Evolutionary conservation across 1,140 invertebrate species (phyloP).

Genomic region (Drosophila eugracilis): DNA sequence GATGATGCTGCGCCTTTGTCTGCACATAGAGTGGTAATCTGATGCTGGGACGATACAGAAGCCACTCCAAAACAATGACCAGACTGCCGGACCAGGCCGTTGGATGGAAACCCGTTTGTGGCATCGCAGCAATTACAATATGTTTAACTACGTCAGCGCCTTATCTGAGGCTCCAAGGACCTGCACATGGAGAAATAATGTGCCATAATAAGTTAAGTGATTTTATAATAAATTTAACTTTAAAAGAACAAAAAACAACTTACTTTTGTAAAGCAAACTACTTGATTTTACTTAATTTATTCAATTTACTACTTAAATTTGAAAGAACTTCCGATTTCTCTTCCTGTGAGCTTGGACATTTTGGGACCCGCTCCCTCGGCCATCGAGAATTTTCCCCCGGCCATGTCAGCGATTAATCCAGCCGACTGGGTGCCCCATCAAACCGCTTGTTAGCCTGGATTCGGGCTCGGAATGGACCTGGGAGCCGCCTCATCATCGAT

Average conservation of each 20-base stretch:
- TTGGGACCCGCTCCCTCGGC: slow-evolving; percentile 16
- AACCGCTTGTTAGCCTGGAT: slow-evolving; percentile 62
- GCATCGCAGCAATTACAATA: slow-evolving; percentile 81
- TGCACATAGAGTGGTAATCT: slow-evolving; percentile 83
- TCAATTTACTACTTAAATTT: too few species aligned
- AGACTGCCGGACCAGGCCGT: slow-evolving; percentile 24
- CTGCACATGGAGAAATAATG: slow-evolving; percentile 2
- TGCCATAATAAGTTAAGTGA: too few species aligned
- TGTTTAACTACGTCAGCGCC: slow-evolving; percentile 83
- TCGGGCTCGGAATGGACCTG: slow-evolving; percentile 31
- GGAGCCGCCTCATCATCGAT: slow-evolving; percentile 70
- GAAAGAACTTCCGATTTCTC: neutral
- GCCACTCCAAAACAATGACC: slow-evolving; percentile 63
- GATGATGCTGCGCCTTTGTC: slow-evolving; percentile 62
- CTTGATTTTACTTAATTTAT: neutral
- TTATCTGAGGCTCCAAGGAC: slow-evolving; percentile 56
- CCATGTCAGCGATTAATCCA: slow-evolving; percentile 83
- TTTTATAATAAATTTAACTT: neutral
- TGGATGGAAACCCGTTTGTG: slow-evolving; percentile 64
- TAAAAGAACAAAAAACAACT: too few species aligned
- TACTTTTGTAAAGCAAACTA: too few species aligned
- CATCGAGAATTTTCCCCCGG: slow-evolving; percentile 33
- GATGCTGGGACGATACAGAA: slow-evolving; percentile 65
- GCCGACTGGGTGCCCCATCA: slow-evolving; percentile 68
- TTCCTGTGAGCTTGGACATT: slow-evolving; percentile 12